Conservation (phyloP, 2,888 invertebrate species). For the Hydraecia micacea region DNA sequence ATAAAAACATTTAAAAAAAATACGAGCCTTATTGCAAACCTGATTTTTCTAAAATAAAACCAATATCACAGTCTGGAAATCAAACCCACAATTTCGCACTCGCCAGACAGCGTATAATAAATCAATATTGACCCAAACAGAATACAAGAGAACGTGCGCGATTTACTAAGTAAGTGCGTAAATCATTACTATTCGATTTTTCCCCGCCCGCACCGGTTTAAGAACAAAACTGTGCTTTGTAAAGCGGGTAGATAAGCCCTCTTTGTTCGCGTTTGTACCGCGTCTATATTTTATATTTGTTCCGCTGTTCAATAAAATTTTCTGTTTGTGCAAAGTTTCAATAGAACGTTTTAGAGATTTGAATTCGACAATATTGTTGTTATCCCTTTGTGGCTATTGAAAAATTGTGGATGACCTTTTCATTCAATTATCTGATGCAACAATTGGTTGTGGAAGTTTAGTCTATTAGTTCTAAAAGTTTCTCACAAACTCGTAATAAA, state of each 20-base stretch:
- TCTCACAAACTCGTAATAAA: not conserved
- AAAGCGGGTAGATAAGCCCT: slow-evolving; percentile 58
- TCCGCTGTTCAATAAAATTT: slow-evolving; percentile 30
- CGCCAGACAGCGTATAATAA: slow-evolving; percentile 48
- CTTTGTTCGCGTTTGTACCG: slow-evolving; percentile 50
- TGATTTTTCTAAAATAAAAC: not conserved
- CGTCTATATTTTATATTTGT: slow-evolving; percentile 46
- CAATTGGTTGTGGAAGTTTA: not conserved
- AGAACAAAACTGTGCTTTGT: slow-evolving; percentile 63
- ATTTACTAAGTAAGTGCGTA: slow-evolving; percentile 66
- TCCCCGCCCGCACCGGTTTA: slow-evolving; percentile 42
- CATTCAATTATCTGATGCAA: not conserved
- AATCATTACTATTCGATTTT: slow-evolving; percentile 67
- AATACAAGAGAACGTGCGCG: slow-evolving; percentile 67
- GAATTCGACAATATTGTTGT: slow-evolving; percentile 30
- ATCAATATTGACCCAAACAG: slow-evolving; percentile 65
- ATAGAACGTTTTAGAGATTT: slow-evolving; percentile 30
- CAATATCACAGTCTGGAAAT: slow-evolving; percentile 19
- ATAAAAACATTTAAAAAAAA: not conserved
- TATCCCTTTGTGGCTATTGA: slow-evolving; percentile 6
- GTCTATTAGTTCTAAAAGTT: not conserved
- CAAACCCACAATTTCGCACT: slow-evolving; percentile 21
- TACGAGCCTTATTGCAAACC: not conserved
- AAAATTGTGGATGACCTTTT: not conserved
- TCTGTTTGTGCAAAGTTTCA: slow-evolving; percentile 33